Evolutionary conservation across 2,113 vertebrate species (phyloP), one percentile per base, ranked within the genome.

Genomic region (Coregonus clupeaformis): DNA sequence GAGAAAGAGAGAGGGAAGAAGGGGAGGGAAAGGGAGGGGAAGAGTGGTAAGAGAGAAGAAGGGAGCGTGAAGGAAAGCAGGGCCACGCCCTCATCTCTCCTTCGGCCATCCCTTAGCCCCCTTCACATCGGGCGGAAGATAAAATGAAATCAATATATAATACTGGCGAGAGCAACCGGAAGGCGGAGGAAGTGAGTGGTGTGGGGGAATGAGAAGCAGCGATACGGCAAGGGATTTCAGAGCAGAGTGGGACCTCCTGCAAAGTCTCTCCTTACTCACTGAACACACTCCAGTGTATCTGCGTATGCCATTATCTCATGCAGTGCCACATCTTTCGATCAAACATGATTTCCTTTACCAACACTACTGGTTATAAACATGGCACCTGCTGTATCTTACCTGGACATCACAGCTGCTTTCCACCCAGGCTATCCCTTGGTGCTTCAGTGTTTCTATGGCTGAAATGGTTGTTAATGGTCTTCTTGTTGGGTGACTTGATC

Each of bases 91-190:
- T 88, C 90, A 85, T 88, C 86, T 89, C 85, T 81, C 75, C 79
- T 71, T 24, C n/a, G 79, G 85, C 79, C 84, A 73, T 89, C 81
- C 75, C 80, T 81, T 74, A 82, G 80, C 82, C 86, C 81, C 89
- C 84, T 88, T 88, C 90, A 78, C 87, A 88, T 89, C 84, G 76
- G 85, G 84, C 27, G 86, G 73, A 18, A 86, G 80, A 90, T 89
- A 83, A 91, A 89, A 87, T 84, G 81, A 85, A 89, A 89, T 87
- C 80, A 88, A 86, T n/a, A 89, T 81, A 83, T 32, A 75, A 78
- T n/a, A 82, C 82, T 72, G 71, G 79, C 80, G 78, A 86, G 76
- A 79, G 77, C 13, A 20, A n/a, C n/a, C 13, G 16, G 52, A 65
- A 27, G 64, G 32, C 24, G 24, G 68, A 65, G 22, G 30, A n/a